These are phyloP conservation scores for Sebastolobus altivelis DNA, from an alignment of 2,797 vertebrate genomes.

Conservation along the genomic window DNA sequence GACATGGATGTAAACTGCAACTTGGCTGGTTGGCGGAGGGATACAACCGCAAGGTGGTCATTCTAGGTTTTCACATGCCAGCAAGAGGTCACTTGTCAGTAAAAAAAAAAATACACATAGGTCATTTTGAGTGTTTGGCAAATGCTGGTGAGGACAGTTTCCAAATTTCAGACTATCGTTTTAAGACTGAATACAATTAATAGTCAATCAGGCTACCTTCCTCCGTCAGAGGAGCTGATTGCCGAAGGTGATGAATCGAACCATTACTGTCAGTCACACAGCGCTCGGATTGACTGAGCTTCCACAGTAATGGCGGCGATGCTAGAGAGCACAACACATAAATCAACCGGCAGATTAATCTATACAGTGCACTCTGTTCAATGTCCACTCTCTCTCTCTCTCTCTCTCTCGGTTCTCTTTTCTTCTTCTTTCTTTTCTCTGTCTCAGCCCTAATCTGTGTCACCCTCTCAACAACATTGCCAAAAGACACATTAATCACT, in stretches of 20 bases:
- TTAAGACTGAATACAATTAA: constrained; percentile 9
- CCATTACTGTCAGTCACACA: constrained; percentile 50
- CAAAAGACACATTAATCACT: constrained; percentile 68
- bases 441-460: constrained; percentile 13
- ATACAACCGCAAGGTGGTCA: no score
- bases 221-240: constrained; percentile 13
- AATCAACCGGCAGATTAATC: constrained; percentile 61
- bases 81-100: constrained; percentile 18
- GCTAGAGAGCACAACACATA: constrained; percentile 38
- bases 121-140: constrained; percentile 18
- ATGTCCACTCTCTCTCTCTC: constrained; percentile 33
- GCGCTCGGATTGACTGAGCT: constrained; percentile 11
- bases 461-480: constrained; percentile 15
- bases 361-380: constrained; percentile 27
- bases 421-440: constrained; percentile 6
- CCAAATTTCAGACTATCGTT: neutral
- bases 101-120: neutral
- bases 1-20: no score
- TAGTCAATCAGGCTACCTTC: neutral
- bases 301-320: neutral
- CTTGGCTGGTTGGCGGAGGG: neutral
- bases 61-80: neutral
- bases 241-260: constrained; percentile 41
- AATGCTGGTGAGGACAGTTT: neutral
- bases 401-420: neutral